Evolutionary conservation across 2,797 vertebrate species (phyloP).

Genomic region (Furcifer pardalis): DNA sequence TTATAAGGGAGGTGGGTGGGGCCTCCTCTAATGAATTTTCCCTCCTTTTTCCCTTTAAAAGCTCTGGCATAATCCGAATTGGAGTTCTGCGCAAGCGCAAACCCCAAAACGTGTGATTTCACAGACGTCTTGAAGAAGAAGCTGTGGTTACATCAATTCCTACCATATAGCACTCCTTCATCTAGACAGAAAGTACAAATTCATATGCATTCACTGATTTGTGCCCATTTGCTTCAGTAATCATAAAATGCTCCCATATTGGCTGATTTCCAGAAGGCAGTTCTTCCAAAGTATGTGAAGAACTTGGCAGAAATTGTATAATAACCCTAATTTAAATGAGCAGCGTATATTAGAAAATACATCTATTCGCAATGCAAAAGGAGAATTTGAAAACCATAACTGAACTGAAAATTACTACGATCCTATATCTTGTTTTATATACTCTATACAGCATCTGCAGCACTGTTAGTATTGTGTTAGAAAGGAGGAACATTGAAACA

Average conservation of each 20-base stretch:
- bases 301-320: not conserved
- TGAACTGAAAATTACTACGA: not conserved
- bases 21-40: no score
- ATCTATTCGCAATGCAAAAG: not conserved
- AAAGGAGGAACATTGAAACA: not conserved
- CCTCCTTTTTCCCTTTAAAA: no score
- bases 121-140: no score
- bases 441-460: not conserved
- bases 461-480: not conserved
- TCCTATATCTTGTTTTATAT: not conserved
- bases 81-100: no score
- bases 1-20: no score
- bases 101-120: no score
- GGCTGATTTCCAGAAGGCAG: not conserved
- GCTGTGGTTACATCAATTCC: not conserved
- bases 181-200: not conserved
- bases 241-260: not conserved
- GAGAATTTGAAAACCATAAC: not conserved
- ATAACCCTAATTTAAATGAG: not conserved
- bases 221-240: not conserved
- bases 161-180: not conserved
- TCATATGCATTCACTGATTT: not conserved
- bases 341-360: not conserved
- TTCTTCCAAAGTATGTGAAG: not conserved
- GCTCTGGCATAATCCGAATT: no score